Conservation (phyloP, 1,140 invertebrate genomes). For the Drosophila albomicans region DNA sequence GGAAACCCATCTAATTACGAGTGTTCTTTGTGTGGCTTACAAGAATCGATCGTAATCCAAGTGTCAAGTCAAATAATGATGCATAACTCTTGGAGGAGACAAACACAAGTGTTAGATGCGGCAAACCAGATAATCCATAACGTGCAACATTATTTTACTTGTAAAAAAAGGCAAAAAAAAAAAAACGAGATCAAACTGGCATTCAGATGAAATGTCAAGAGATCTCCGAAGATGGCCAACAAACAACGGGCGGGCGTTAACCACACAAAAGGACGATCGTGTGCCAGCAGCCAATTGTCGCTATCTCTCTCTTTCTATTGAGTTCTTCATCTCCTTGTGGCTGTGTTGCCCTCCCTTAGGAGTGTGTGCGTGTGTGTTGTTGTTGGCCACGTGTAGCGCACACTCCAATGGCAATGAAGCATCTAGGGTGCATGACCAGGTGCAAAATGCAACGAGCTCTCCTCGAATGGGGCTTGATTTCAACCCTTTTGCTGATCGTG, state of each 20-base stretch:
- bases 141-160: constrained; percentile 71
- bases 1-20: constrained; percentile 9
- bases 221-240: constrained; percentile 43
- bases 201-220: constrained; percentile 49
- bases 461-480: constrained; percentile 28
- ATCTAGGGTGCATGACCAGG: constrained; percentile 50
- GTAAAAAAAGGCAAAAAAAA: constrained; percentile 55
- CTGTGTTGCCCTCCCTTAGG: background rate
- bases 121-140: constrained; percentile 63
- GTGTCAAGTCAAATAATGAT: constrained; percentile 77
- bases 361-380: constrained; percentile 1
- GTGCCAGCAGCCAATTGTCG: constrained; percentile 42
- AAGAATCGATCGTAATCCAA: constrained; percentile 31
- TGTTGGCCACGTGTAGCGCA: constrained; percentile 69
- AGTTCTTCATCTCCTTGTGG: background rate
- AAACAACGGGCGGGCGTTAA: constrained; percentile 71
- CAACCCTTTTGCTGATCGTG: constrained; percentile 44
- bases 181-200: constrained; percentile 32
- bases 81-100: constrained; percentile 58
- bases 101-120: constrained; percentile 43
- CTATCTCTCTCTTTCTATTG: background rate
- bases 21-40: constrained; percentile 7
- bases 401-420: constrained; percentile 65
- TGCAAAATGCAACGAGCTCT: constrained; percentile 50
- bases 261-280: constrained; percentile 66